Base-by-base conservation (phyloP, 2,888 invertebrate genomes). In the Chrysolina oricalcia region DNA sequence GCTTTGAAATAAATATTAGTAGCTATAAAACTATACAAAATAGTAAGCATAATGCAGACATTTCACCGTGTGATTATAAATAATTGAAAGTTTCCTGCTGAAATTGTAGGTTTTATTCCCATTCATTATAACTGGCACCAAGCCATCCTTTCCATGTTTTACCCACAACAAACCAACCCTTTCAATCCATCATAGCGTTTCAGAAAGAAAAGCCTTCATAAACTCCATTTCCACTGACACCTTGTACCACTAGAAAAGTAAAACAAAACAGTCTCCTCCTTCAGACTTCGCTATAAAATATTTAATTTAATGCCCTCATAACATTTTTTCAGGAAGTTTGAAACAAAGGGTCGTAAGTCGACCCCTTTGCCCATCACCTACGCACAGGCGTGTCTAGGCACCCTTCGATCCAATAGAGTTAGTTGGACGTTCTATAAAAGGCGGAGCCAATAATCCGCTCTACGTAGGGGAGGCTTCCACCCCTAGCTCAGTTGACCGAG, bases 311-410 rank as follows among this genome's bases (percentile, higher is more conserved):
- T 71, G 50, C 74, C 74, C 74, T 76, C 68, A 72, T 75, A 75
- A 75, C 50, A 75, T 75, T 75, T 72, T 72, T 76, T 59, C 70
- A 59, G 48, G 13, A 67, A 76, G 62, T 63, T 71, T 74, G 71
- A 71, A 76, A 78, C 78, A 78, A 78, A 78, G 78, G 78, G 78
- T 73, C 78, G 78, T 78, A 78, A 77, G 70, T 78, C 76, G 78
- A 74, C 75, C 76, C 76, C 74, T 73, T 72, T 67, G 77, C 77
- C 74, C 78, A 80, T 77, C 74, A 79, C 80, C 80, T 85, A 85
- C 84, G 83, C 84, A 80, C 82, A 81, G 83, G 81, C 79, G 81
- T 80, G 74, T 78, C 81, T 80, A 40, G n/a, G 23, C n/a, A 41
- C 19, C 15, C 40, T 23, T 41, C 23, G 19, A 50, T 56, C 76